Evolutionary conservation across 1,140 invertebrate species (phyloP), one percentile per base, ranked within the genome.

Genomic region (Onthophagus taurus): DNA sequence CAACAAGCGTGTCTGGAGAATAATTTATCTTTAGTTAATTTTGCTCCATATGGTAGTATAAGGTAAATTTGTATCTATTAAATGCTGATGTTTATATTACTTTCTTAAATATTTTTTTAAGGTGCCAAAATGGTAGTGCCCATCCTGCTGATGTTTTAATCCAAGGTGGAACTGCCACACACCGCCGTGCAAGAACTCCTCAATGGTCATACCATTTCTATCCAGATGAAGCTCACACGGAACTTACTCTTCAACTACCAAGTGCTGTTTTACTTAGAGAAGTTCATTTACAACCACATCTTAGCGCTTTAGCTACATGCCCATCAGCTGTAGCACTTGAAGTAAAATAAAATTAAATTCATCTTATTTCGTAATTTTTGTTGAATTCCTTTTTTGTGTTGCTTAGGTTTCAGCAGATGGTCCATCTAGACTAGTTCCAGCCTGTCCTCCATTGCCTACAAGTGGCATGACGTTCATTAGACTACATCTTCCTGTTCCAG

Each of bases 131-230:
- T 65, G 81, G 85, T 4, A 87, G 85, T 11, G 85, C 88, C 3
- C 86, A 89, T 61, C 79, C 89, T 5, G 85, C 88, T 0, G 87
- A 92, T 60, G 82, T 89, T 31, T 69, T 95, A 2, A 83, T 94
- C 44, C 78, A 81, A 53, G 72, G 67, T 36, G 48, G 42, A 16
- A 50, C 70, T 1, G 76, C 82, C 6, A 82, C 85, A 18, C 85
- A 91, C 52, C 71, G 87, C 49, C 68, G 89, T 49, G 84, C 89
- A 1, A 72, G 89, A 41, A 85, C 85, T 5, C 82, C 90, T 1
- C 84, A 89, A 30, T 92, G 89, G 85, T 86, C 85, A 21, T 91
- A 93, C 65, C 87, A 93, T 65, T 95, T 91, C 67, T 90, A 89
- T 65, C 86, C 87, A 1, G 86, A 90, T 52, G 89, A 94, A 67